Evolutionary conservation across 2,888 invertebrate genomes (phyloP), one percentile per base, ranked within the genome.

Genomic region (Timema podura): DNA sequence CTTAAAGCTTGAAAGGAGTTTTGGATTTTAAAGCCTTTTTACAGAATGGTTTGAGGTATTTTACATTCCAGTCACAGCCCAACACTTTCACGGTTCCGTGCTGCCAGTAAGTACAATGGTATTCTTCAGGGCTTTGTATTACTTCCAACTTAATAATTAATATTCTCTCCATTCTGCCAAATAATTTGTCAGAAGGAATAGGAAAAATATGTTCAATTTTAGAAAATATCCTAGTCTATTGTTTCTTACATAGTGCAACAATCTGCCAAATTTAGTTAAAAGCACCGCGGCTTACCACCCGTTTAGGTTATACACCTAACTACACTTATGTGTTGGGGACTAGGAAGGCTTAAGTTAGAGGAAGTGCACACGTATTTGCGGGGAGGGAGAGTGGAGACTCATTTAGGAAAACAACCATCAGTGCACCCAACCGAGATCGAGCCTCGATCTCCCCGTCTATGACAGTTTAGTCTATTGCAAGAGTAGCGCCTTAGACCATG

Each of bases 71-170:
- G 13, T 54, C 54, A 6, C n/a, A 54, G 6, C 54, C 5, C 1
- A 54, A 54, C 6, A 54, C 54, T 54, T 54, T 54, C n/a, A 54
- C 54, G 5, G 54, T 54, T 54, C 6, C 54, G 16, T 54, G 54
- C 6, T 54, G 54, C 0, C 54, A 15, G 54, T 54, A 54, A 54
- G 6, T 54, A 11, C 6, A 1, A 54, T 54, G 54, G 54, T 54
- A 54, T 11, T 54, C 5, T 54, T 54, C 54, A 2, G 54, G 54
- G 54, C 6, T 54, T 54, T 54, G 54, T 54, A 54, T 54, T 54
- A 54, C 54, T 54, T 54, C 54, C 54, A 5, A 15, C 54, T 54
- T 54, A 5, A 5, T 10, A 54, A n/a, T n/a, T n/a, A 54, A 54
- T 11, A 5, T 16, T 6, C 6, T 54, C 16, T 54, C 54, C 54